These are phyloP conservation scores for Hestina assimilis DNA, from an alignment of 1,140 invertebrate genomes.

Conservation along the genomic window DNA sequence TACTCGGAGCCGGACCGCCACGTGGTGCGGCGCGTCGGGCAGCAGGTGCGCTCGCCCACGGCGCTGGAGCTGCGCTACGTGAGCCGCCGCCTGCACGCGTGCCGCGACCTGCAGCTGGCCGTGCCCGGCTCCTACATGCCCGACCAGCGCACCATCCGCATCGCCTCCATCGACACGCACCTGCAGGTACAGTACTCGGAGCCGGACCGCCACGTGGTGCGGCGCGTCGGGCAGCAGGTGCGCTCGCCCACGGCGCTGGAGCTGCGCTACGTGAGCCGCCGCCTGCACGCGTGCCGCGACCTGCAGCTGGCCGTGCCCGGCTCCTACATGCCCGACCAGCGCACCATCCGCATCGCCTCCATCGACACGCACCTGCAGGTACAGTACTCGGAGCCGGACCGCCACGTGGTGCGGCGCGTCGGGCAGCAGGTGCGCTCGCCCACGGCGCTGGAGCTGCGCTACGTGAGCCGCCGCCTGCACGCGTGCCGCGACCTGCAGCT, in stretches of 20 bases:
- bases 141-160: conserved; percentile 90
- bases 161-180: conserved; percentile 91
- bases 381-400: conserved; percentile 99
- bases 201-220: conserved; percentile 98
- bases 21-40: conserved; percentile 95
- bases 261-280: conserved; percentile 97
- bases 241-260: conserved; percentile 94
- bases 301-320: conserved; percentile 97
- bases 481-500: conserved; percentile 94
- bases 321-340: conserved; percentile 94
- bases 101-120: conserved; percentile 95
- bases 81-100: conserved; percentile 93
- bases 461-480: conserved; percentile 95
- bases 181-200: conserved; percentile 97
- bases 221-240: conserved; percentile 95
- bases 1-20: conserved; percentile 99
- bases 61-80: conserved; percentile 96
- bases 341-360: conserved; percentile 91
- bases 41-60: conserved; percentile 94
- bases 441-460: conserved; percentile 94
- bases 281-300: conserved; percentile 92
- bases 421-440: conserved; percentile 95
- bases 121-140: conserved; percentile 98
- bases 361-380: conserved; percentile 91
- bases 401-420: conserved; percentile 97